Base-by-base conservation (phyloP, 2,888 invertebrate species). In the Pocota personata region DNA sequence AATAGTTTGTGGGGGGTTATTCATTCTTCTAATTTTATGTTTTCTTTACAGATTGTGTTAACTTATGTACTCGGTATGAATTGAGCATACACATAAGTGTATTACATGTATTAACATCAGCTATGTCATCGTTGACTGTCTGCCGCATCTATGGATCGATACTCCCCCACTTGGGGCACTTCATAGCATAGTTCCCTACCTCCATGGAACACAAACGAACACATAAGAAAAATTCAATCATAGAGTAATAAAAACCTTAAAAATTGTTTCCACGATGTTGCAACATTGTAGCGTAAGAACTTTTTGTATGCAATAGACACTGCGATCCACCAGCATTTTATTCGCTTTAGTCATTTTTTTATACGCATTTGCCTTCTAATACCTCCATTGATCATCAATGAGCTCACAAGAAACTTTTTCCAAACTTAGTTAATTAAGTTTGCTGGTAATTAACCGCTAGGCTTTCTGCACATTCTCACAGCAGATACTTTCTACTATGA, bases 401-500 rank as follows among this genome's bases (percentile, higher is more conserved):
- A 62, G n/a, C 16, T 30, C 30, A 12, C 30, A 50, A 19, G 66
- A 43, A 72, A 72, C 58, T 64, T 43, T 16, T 60, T 14, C 16
- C 60, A 55, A 73, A 62, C 46, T 52, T 48, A 73, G 72, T 78
- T 78, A 78, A 78, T 67, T 62, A 83, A 73, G 79, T 69, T 75
- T 50, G 57, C 35, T 37, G 10, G 43, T 66, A 75, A 84, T 84
- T 84, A 80, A 75, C 84, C 71, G 80, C 80, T 75, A 64, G 71
- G 64, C 71, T 71, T 58, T 84, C 79, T 52, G 43, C 71, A 84
- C 79, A 76, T 79, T 80, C 50, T 76, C 69, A 30, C 55, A 50
- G 10, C 46, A 69, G 67, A 78, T 83, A 71, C 75, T 84, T 84
- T 84, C 75, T 80, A 80, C 43, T 14, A 32, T 66, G 75, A 75